Evolutionary conservation across 2,888 invertebrate species (phyloP), one percentile per base, ranked within the genome.

Genomic region (Nematopogon swammerdamellus): DNA sequence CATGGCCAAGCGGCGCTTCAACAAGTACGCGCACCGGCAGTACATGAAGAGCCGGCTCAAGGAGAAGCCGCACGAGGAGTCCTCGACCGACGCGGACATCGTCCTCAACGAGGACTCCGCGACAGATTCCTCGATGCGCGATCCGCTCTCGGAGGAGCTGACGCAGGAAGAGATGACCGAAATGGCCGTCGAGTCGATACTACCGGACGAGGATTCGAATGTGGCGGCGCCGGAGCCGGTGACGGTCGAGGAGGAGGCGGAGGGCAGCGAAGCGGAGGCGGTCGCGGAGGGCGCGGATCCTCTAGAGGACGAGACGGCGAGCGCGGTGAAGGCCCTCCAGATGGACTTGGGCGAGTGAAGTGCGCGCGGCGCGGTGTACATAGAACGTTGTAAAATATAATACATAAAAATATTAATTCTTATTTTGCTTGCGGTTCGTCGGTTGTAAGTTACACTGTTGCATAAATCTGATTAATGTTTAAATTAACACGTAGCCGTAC

Each of bases 1-100:
- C 72, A 79, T 79, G 77, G 77, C 77, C 62, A 79, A 79, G 70
- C 75, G 77, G 1, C 72, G 77, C 55, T 79, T 79, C 74, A 79
- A 79, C 74, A 77, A 77, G 67, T 79, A 79, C 72, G 77, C 77
- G 61, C 77, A 77, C 60, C 68, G 72, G 36, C 77, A 77, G 70
- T 79, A 77, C 70, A 56, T 77, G 60, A 63, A 60, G 57, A 66
- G 64, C 56, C 64, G 70, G 49, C 58, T 36, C 11, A 36, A 25
- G 25, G n/a, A n/a, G n/a, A n/a, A 25, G 25, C 25, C 25, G 25
- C 25, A 25, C 5, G 11, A 14, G 36, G 36, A 8, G 11, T 8
- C 8, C 36, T 36, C 36, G 6, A 36, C 36, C 11, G 36, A 8
- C 11, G 36, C 8, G 36, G n/a, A 8, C 11, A 14, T 36, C 36